Conservation (phyloP, 2,113 vertebrate genomes). For the Antigone vipio region DNA sequence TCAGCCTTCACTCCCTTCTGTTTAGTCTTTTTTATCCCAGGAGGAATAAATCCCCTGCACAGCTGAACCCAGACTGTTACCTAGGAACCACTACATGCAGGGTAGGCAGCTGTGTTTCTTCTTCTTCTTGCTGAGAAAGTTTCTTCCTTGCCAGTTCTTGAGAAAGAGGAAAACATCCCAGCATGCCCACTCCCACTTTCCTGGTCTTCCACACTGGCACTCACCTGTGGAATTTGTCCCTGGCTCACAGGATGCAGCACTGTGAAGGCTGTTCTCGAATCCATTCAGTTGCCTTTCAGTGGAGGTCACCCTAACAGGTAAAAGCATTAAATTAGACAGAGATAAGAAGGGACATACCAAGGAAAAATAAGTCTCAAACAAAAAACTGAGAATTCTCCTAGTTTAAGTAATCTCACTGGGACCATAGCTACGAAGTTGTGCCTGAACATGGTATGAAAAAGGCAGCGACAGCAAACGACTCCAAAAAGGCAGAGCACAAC, state of each 20-base stretch:
- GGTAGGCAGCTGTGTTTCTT: constrained; percentile 41
- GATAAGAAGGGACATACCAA: neutral
- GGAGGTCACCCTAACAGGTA: constrained; percentile 60
- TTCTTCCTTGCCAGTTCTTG: neutral
- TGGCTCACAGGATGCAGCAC: constrained; percentile 50
- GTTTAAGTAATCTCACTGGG: neutral
- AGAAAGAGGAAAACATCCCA: constrained; percentile 9
- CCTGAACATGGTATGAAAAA: neutral
- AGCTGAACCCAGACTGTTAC: constrained; percentile 45
- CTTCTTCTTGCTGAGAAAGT: neutral
- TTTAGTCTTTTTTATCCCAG: constrained; percentile 22
- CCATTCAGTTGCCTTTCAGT: constrained; percentile 63
- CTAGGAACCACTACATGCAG: constrained; percentile 8
- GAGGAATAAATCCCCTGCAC: constrained; percentile 22
- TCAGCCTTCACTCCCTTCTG: neutral
- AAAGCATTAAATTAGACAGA: constrained; percentile 48
- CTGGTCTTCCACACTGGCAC: neutral
- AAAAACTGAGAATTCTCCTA: neutral
- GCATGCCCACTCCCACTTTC: neutral
- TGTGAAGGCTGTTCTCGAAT: constrained; percentile 65
- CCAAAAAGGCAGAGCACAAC: neutral
- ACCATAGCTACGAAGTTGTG: neutral
- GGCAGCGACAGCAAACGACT: neutral
- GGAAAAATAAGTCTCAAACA: neutral
- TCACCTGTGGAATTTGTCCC: constrained; percentile 69